Conservation (phyloP, 2,797 vertebrate species). For the Tokudaia muenninki region DNA sequence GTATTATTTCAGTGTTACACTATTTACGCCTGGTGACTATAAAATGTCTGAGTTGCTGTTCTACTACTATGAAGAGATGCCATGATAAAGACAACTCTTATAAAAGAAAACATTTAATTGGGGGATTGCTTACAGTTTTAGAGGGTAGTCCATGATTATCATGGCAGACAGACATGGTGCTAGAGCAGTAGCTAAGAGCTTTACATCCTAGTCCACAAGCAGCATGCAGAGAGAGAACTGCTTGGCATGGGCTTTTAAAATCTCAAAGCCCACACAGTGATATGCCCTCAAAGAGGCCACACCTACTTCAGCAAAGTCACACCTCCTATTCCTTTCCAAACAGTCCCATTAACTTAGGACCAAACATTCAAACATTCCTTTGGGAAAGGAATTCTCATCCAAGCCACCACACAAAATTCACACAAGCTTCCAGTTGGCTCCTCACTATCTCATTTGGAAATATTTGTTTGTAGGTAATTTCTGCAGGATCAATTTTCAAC, state of each 20-base stretch:
- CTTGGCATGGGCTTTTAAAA: not conserved
- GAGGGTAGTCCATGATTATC: not conserved
- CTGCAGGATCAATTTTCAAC: not conserved
- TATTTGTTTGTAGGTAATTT: not conserved
- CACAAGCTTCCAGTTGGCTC: not conserved
- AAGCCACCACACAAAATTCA: not conserved
- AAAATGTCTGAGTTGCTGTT: not conserved
- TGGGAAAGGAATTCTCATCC: not conserved
- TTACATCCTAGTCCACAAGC: not conserved
- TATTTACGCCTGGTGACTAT: not conserved
- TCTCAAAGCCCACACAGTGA: not conserved
- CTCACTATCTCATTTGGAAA: not conserved
- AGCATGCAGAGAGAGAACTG: not conserved
- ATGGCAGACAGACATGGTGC: not conserved
- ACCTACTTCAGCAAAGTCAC: not conserved
- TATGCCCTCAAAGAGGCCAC: not conserved
- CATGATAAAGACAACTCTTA: not conserved
- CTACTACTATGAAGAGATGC: not conserved
- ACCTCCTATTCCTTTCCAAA: not conserved
- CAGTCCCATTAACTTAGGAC: not conserved
- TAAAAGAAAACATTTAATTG: not conserved
- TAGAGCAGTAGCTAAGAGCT: not conserved
- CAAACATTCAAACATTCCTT: not conserved
- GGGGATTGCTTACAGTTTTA: not conserved
- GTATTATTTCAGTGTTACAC: not conserved